phyloP scores from a whole-genome alignment of 2,888 invertebrate genomes.

The Pheosia tremula region DNA sequence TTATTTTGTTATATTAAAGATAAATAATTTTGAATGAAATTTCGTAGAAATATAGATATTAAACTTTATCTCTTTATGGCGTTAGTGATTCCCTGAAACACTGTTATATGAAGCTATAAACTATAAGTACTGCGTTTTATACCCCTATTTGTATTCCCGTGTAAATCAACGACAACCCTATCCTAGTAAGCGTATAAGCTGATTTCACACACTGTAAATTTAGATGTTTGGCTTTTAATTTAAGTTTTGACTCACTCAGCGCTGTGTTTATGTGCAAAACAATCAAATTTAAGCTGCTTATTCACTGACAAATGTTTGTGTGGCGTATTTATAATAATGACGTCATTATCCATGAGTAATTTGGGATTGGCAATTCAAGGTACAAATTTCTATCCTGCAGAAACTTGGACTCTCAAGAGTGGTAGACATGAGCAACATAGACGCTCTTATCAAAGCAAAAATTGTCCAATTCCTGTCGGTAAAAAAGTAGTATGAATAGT shows the following conservation, averaged over 20 bases:
- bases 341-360: neutral
- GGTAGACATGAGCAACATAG: no score
- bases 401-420: no score
- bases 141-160: neutral
- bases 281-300: constrained; percentile 1
- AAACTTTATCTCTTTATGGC: no score
- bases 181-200: neutral
- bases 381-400: neutral
- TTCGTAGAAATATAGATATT: no score
- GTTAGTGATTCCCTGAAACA: no score
- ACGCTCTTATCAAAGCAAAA: no score
- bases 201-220: constrained; percentile 4
- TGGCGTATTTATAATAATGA: neutral
- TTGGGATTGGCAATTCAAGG: neutral
- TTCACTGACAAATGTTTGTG: neutral
- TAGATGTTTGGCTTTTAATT: constrained; percentile 2
- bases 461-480: no score
- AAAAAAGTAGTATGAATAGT: no score
- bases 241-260: constrained; percentile 3
- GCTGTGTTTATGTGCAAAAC: neutral
- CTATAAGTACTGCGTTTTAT: neutral
- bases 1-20: no score
- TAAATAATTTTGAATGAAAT: no score
- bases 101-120: no score
- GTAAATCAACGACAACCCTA: neutral